phyloP scores from a whole-genome alignment of 2,113 vertebrate species.

The Zingel zingel region DNA sequence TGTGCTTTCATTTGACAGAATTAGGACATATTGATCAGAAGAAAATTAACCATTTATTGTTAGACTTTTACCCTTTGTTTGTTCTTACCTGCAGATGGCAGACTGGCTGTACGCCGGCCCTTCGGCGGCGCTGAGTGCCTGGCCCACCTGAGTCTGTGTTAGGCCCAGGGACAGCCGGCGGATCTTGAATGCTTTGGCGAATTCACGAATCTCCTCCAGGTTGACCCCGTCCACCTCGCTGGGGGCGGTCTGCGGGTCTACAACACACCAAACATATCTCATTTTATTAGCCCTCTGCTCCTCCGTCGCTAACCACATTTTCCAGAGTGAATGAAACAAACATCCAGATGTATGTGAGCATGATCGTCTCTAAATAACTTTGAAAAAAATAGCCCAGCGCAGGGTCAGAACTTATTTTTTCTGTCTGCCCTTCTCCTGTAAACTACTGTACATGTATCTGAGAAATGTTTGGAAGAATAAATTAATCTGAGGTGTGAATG shows the following conservation, averaged over 20 bases:
- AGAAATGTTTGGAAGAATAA: conserved; percentile 53
- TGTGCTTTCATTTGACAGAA: conserved; percentile 51
- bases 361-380: conserved; percentile 42
- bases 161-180: conserved; percentile 98
- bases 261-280: conserved; percentile 69
- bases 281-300: conserved; percentile 68
- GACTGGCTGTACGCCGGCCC: conserved; percentile 99
- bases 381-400: conserved; percentile 30
- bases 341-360: conserved; percentile 41
- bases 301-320: conserved; percentile 42
- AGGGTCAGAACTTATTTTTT: conserved; percentile 62
- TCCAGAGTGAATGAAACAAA: conserved; percentile 59
- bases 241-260: conserved; percentile 96
- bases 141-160: conserved; percentile 99
- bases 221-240: conserved; percentile 99
- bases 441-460: conserved; percentile 1
- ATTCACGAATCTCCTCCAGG: conserved; percentile 99
- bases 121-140: conserved; percentile 97
- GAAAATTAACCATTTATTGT: neutral
- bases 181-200: conserved; percentile 99
- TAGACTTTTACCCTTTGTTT: neutral
- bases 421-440: conserved; percentile 34
- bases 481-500: conserved; percentile 59
- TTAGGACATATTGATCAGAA: conserved; percentile 21
- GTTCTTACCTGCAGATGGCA: conserved; percentile 99